Conservation (phyloP, 2,797 vertebrate genomes). For the Danio kyathit region DNA sequence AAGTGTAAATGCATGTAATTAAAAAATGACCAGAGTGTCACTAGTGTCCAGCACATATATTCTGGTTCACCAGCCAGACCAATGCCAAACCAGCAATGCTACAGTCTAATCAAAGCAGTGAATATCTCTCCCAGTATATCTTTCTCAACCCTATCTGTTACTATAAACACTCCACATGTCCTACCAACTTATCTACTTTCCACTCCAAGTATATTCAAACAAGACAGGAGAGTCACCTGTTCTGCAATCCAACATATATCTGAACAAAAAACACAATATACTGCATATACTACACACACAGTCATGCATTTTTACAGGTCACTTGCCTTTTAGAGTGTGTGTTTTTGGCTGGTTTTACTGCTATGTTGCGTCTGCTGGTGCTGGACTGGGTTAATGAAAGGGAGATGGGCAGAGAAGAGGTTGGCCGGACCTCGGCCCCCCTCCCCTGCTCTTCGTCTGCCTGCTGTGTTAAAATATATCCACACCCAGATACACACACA, state of each 20-base stretch:
- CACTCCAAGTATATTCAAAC: conserved; percentile 1
- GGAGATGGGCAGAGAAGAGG: conserved; percentile 45
- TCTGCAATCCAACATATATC: conserved; percentile 10
- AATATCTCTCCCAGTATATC: background rate
- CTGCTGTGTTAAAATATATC: conserved; percentile 85
- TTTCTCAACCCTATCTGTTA: conserved; percentile 9
- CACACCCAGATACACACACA: conserved; percentile 70
- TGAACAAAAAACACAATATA: background rate
- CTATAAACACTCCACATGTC: conserved; percentile 8
- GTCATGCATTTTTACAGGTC: conserved; percentile 71
- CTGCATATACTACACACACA: background rate
- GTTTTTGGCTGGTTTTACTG: conserved; percentile 65
- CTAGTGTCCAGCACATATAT: background rate
- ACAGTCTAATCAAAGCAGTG: background rate
- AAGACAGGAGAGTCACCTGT: background rate
- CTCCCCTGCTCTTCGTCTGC: conserved; percentile 62
- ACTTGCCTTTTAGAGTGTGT: conserved; percentile 72
- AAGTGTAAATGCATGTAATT: too few relatives aligned
- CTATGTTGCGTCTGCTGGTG: conserved; percentile 65
- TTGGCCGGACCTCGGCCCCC: conserved; percentile 62
- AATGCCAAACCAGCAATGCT: background rate
- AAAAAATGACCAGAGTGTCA: background rate
- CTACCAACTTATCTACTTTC: conserved; percentile 10
- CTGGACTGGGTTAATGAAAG: conserved; percentile 62
- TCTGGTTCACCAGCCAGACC: background rate